Base-by-base conservation (phyloP, 2,113 vertebrate species). In the Asarcornis scutulata region DNA sequence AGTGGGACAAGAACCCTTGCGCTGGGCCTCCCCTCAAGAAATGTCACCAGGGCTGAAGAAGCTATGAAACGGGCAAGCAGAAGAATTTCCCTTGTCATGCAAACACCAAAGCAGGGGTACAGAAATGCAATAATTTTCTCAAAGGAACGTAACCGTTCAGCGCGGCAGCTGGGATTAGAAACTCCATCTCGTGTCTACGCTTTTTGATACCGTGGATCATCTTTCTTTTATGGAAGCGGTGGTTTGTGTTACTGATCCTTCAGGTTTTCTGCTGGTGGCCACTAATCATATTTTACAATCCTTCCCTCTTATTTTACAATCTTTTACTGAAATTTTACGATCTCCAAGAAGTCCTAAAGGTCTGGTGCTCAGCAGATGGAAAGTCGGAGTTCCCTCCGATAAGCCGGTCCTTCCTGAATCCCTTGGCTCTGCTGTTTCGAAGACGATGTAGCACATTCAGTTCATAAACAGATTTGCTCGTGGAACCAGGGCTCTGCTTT, bases 221-320 rank as follows among this genome's bases (percentile, higher is more conserved):
- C 77, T 93, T 92, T 90, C 92, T 90, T 75, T 71, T 68, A 82
- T 77, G 31, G 52, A 78, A 84, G 46, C 3, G 2, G 48, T 40
- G 48, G 36, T 34, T 80, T 84, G 34, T 59, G 69, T 68, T 89
- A 60, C 80, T 67, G 52, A 75, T 81, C 58, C 80, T 88, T 48
- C 68, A 59, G 31, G 44, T 86, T 78, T 94, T 88, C 88, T 93
- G 58, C 62, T 80, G 75, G 80, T 97, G 68, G 64, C 68, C 73
- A 52, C 83, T 81, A 55, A 76, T 82, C 74, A 82, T 72, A 55
- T 78, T 96, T 96, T 92, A 91, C n/a, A 73, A 95, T 76, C 58
- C 58, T 80, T 88, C 64, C 34, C 7, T 90, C 76, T 52, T 75
- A 46, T 38, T 94, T 88, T 79, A 71, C 56, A 75, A 25, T 26